These are phyloP conservation scores for Atractosteus spatula DNA, from an alignment of 2,113 vertebrate genomes.

Conservation along the genomic window DNA sequence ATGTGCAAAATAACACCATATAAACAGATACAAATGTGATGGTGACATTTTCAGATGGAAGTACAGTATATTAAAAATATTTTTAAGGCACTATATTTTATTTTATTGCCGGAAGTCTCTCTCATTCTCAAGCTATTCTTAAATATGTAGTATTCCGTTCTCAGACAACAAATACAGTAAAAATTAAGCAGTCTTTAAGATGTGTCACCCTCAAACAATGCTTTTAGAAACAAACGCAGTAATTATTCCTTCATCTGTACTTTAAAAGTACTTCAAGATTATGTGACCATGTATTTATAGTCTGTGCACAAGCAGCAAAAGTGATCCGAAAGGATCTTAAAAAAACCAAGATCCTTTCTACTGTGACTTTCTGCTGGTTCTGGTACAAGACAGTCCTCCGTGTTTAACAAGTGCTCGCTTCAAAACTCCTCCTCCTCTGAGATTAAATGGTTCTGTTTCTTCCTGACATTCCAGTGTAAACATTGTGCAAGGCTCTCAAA, in stretches of 20 bases:
- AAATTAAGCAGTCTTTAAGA: slow-evolving; percentile 5
- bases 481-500: slow-evolving; percentile 79
- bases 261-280: slow-evolving; percentile 1
- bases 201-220: neutral
- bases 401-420: neutral
- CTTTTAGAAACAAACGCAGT: neutral
- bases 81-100: slow-evolving; percentile 56
- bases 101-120: slow-evolving; percentile 23
- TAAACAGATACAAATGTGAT: too few species aligned
- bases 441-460: slow-evolving; percentile 71
- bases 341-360: slow-evolving; percentile 1
- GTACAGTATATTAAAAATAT: neutral
- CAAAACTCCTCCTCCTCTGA: slow-evolving; percentile 52
- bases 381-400: neutral
- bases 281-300: neutral
- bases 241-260: neutral
- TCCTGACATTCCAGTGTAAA: slow-evolving; percentile 80
- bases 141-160: neutral
- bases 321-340: neutral
- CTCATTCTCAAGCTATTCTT: slow-evolving; percentile 6
- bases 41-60: too few species aligned
- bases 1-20: too few species aligned
- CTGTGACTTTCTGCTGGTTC: neutral
- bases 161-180: neutral
- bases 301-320: slow-evolving; percentile 19